Percentiles rank a stretch among this genome's conserved stretches.
phyloP scores from a whole-genome alignment of 2,113 vertebrate species.

The Alethe diademata region DNA sequence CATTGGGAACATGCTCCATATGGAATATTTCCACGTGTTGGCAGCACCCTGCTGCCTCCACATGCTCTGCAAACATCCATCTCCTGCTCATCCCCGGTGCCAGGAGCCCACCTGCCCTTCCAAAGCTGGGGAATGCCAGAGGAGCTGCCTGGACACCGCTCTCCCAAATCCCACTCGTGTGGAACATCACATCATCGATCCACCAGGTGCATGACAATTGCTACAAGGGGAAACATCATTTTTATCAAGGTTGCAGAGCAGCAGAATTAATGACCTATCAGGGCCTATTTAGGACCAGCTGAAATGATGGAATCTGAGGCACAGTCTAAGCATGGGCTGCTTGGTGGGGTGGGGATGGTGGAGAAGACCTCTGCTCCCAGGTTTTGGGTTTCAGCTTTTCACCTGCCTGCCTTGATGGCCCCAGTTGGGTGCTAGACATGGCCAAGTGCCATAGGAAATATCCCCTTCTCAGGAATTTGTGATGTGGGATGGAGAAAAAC shows the following conservation, averaged over 20 bases:
- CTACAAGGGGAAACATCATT: background rate
- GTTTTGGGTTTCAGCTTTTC: background rate
- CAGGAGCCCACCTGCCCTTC: background rate
- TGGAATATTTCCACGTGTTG: background rate
- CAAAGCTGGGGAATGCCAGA: background rate
- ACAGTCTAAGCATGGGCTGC: background rate
- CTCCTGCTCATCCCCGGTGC: background rate
- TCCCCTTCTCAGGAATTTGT: background rate
- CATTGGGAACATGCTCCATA: rapidly evolving
- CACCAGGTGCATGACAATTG: background rate
- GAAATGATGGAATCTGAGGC: background rate
- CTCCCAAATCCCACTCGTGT: background rate
- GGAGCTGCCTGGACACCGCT: background rate
- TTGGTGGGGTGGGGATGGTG: rapidly evolving
- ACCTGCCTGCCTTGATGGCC: too few relatives aligned
- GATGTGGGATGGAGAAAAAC: background rate
- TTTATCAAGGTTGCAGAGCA: background rate
- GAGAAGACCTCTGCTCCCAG: background rate
- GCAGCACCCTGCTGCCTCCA: background rate
- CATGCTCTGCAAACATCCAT: slow-evolving; percentile 10
- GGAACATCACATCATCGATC: background rate
- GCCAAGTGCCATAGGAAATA: background rate
- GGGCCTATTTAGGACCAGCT: background rate
- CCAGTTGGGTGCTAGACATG: background rate
- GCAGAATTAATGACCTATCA: background rate